Evolutionary conservation across 2,797 vertebrate species (phyloP), one percentile per base, ranked within the genome.

Genomic region (Catamblyrhynchus diadema): DNA sequence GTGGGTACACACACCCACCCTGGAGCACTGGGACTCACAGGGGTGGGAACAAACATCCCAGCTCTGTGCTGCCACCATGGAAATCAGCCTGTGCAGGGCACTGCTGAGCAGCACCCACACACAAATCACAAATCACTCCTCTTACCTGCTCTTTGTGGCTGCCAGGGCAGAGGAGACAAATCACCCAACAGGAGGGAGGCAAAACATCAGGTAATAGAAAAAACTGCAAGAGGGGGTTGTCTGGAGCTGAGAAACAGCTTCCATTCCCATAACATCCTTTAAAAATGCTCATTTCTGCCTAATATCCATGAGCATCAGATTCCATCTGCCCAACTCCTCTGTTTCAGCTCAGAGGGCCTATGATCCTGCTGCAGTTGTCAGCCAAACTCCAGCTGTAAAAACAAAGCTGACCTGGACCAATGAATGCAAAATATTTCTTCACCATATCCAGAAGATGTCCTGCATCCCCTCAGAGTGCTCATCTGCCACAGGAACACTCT

Each of bases 381-480:
- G 82, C 65, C 65, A 71, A 84, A 74, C 41, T 85, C 80, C 93
- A 97, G 96, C 91, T 95, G 90, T 89, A 73, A 93, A 95, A 97
- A 97, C 81, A 96, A 79, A 87, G 33, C 69, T 93, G 80, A 42
- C 64, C 84, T 62, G 80, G 51, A 64, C 39, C 28, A 56, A 62
- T 19, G 51, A 72, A 91, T 3, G 12, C 70, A 82, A 82, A 91
- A 24, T 35, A 85, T 47, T 86, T 54, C 64, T 74, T 83, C 21
- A 62, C 60, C 67, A 62, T 86, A 77, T 27, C 90, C 56, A 96
- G 82, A 93, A 14, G 15, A 66, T 15, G 30, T 75, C 61, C 73
- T 86, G 74, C 53, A 85, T 37, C 78, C 33, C 62, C 75, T 86
- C 51, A 44, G 69, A 93, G 62, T 8, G 5, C 19, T 75, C 39